Evolutionary conservation across 2,797 vertebrate genomes (phyloP).

Genomic region (Philypnodon macrostomus): DNA sequence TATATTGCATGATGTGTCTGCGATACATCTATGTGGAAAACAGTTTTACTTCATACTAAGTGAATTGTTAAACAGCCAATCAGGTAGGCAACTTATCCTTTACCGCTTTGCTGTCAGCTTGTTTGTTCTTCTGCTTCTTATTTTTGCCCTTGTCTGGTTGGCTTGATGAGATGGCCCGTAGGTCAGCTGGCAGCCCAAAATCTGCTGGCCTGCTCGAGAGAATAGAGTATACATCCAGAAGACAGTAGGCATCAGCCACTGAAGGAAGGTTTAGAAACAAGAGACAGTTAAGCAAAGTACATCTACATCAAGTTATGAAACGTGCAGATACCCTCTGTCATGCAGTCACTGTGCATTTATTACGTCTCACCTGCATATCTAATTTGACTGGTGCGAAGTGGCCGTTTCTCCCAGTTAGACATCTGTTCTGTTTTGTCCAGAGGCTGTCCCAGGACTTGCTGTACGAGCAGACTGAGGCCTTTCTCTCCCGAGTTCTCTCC

Average conservation of each 20-base stretch:
- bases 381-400: conserved; percentile 81
- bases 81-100: conserved; percentile 19
- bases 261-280: conserved; percentile 22
- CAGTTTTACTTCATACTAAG: no score
- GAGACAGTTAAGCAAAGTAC: no score
- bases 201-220: conserved; percentile 68
- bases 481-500: conserved; percentile 65
- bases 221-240: conserved; percentile 80
- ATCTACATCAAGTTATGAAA: no score
- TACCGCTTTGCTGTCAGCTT: conserved; percentile 46
- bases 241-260: conserved; percentile 86
- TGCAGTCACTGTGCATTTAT: conserved; percentile 43
- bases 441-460: conserved; percentile 82
- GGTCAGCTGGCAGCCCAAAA: conserved; percentile 73
- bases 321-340: conserved; percentile 44
- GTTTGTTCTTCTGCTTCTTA: conserved; percentile 59
- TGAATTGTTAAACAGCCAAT: conserved; percentile 6
- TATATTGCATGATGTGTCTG: no score
- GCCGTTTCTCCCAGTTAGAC: conserved; percentile 88
- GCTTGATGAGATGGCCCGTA: conserved; percentile 44
- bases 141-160: conserved; percentile 39
- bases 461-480: conserved; percentile 87
- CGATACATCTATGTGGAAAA: no score
- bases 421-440: conserved; percentile 88
- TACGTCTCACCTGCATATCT: conserved; percentile 82